These are phyloP conservation scores for Pelobates fuscus DNA, from an alignment of 2,113 vertebrate species.

Conservation along the genomic window DNA sequence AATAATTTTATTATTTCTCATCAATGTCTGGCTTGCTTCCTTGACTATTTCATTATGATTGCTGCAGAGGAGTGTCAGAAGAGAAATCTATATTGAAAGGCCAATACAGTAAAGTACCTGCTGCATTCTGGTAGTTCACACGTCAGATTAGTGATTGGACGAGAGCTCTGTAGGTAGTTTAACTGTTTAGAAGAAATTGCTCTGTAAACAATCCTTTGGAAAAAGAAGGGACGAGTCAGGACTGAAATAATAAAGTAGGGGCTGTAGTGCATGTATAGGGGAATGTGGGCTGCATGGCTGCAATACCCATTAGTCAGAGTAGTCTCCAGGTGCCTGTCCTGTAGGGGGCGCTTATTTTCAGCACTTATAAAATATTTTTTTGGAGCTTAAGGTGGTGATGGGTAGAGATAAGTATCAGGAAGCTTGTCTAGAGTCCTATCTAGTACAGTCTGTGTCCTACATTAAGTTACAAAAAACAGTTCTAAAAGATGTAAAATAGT, in stretches of 20 bases:
- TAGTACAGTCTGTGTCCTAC: no score
- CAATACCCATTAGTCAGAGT: no score
- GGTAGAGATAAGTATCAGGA: no score
- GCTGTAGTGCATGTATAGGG: no score
- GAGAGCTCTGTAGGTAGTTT: not conserved
- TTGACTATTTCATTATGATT: not conserved
- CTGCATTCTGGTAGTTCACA: not conserved
- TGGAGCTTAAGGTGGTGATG: no score
- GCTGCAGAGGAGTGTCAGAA: not conserved
- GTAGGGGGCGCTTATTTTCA: no score
- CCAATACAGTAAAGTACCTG: not conserved
- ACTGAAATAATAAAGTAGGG: not conserved
- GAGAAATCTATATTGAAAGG: not conserved
- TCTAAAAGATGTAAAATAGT: no score
- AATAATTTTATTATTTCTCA: not conserved
- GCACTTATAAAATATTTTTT: no score
- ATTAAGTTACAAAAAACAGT: no score
- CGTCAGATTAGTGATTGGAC: not conserved
- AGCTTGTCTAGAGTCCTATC: no score
- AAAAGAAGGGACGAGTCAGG: not conserved
- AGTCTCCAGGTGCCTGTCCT: no score
- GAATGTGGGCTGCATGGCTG: no score
- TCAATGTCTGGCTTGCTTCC: not conserved
- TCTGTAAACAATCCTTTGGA: not conserved
- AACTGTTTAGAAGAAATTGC: not conserved